Evolutionary conservation across 2,797 vertebrate species (phyloP), one percentile per base, ranked within the genome.

Genomic region (Smutsia gigantea): DNA sequence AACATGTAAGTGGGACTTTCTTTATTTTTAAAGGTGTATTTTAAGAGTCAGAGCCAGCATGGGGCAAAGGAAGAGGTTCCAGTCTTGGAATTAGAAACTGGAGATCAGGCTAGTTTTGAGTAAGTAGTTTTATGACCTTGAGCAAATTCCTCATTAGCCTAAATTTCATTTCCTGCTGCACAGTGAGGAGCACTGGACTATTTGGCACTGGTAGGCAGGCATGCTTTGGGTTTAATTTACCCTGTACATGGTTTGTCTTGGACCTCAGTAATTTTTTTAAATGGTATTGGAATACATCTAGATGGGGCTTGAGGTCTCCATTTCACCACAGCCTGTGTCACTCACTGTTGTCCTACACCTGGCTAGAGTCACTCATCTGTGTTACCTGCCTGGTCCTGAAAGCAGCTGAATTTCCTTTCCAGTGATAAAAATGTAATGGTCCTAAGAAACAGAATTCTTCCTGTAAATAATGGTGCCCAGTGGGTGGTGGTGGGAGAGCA

Each of bases 371-470:
- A 25, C 14, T 42, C 77, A 4, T 31, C 84, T 61, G 27, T 15
- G 2, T 39, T 53, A 61, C 12, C 53, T 72, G n/a, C 37, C 37
- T 82, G 57, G 14, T n/a, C 81, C 66, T 63, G 55, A 64, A 94
- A 72, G 75, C 11, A 79, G 71, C 39, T 25, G 23, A 31, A 1
- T 51, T 92, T 75, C 39, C 63, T 18, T 77, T 68, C 37, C 23
- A 82, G n/a, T 55, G 42, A 95, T 23, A 57, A 78, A n/a, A 93
- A 53, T 79, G 7, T 55, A 95, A 49, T 53, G 86, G 89, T 78
- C 94, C 66, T 90, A 92, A 87, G 42, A 94, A 87, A 82, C 5
- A 90, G 0, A 87, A 87, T 87, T 75, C 72, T 94, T 74, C 11
- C 25, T 71, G 2, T 63, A 83, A 71, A 53, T 46, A 66, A 78